These are phyloP conservation scores for Ophion ellenae DNA, from an alignment of 2,888 invertebrate genomes.

Conservation along the genomic window DNA sequence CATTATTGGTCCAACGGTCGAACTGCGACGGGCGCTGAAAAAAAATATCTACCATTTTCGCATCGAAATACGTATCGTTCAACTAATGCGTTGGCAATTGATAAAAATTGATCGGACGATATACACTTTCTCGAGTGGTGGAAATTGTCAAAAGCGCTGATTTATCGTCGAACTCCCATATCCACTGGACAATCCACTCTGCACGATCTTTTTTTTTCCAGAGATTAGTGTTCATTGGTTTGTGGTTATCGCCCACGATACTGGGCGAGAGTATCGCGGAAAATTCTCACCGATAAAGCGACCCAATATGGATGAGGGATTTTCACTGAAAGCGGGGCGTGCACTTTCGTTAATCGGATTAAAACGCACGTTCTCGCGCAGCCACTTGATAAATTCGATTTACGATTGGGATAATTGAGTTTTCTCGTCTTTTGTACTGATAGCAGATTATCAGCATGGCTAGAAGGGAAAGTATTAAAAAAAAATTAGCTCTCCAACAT, in stretches of 20 bases:
- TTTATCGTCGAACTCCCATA: constrained; percentile 2
- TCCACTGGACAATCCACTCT: not conserved
- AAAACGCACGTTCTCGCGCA: not conserved
- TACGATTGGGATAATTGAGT: not conserved
- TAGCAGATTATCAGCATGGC: not conserved
- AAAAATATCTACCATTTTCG: too few relatives aligned
- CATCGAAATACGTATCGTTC: too few relatives aligned
- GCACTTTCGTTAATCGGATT: constrained; percentile 2
- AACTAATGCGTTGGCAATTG: not conserved
- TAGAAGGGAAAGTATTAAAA: not conserved
- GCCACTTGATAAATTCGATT: not conserved
- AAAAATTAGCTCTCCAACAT: not conserved
- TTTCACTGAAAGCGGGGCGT: not conserved
- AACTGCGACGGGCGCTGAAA: too few relatives aligned
- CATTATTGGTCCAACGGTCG: too few relatives aligned
- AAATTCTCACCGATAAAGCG: not conserved
- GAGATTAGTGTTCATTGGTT: constrained; percentile 25
- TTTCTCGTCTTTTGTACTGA: not conserved
- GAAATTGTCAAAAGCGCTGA: constrained; percentile 7
- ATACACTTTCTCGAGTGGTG: not conserved
- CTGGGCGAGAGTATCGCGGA: not conserved
- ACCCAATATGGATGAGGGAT: not conserved
- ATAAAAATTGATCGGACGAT: not conserved
- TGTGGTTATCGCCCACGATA: constrained; percentile 9
- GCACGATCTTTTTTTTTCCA: not conserved